These are phyloP conservation scores for Pelagia noctiluca DNA, from an alignment of 30 jellyfish, hydroid and myxozoan species.

Conservation along the genomic window DNA sequence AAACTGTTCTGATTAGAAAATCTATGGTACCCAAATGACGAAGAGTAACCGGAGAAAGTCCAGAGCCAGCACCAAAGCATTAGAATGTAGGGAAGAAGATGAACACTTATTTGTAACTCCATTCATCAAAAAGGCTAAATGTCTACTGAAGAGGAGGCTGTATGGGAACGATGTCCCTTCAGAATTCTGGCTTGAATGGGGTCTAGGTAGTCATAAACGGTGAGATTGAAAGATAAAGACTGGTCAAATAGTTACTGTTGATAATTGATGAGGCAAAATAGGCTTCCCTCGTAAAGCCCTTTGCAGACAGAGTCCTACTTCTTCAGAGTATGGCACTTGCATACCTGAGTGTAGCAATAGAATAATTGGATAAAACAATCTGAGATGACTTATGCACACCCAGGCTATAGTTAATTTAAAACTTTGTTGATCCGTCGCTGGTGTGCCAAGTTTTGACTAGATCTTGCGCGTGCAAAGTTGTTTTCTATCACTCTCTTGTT, in stretches of 20 bases:
- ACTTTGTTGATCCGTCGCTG: too few relatives aligned
- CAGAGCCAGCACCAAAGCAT: background rate
- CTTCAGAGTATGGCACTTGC: background rate
- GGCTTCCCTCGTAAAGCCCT: background rate
- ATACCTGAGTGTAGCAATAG: background rate
- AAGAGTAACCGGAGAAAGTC: conserved; percentile 40
- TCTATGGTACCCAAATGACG: too few relatives aligned
- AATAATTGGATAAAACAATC: too few relatives aligned
- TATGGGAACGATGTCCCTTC: conserved; percentile 66
- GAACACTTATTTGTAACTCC: background rate
- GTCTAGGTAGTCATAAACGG: conserved; percentile 57
- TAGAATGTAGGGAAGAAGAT: background rate
- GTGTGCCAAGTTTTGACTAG: too few relatives aligned
- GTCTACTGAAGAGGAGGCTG: conserved; percentile 54
- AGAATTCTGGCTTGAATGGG: conserved; percentile 62
- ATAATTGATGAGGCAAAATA: background rate
- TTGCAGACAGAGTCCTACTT: background rate
- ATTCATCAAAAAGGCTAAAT: conserved; percentile 28
- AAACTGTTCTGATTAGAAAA: too few relatives aligned
- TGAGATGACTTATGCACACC: too few relatives aligned
- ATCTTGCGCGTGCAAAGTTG: too few relatives aligned
- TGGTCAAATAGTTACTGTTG: background rate
- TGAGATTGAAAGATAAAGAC: background rate
- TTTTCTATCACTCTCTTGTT: too few relatives aligned
- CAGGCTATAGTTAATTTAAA: too few relatives aligned